Evolutionary conservation across 37 sponge, comb jelly and placozoan genomes (phyloP).

Genomic region (Aphrocallistes beatrix): DNA sequence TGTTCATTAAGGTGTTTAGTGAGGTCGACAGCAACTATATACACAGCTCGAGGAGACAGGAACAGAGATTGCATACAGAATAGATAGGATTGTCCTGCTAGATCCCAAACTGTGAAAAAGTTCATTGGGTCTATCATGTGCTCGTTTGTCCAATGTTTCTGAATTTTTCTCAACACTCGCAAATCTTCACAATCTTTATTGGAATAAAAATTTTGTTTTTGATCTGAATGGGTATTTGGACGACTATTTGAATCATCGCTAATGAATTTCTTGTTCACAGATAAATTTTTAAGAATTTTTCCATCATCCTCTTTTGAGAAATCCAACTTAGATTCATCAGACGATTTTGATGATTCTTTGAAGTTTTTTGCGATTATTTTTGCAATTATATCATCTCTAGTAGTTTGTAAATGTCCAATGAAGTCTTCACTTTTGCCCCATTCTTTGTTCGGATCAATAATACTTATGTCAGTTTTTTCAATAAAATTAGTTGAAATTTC

Average conservation of each 20-base stretch:
- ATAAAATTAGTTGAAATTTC: background rate
- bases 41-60: background rate
- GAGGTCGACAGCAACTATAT: background rate
- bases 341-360: background rate
- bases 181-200: too few species aligned
- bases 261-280: too few species aligned
- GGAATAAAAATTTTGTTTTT: too few species aligned
- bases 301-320: too few species aligned
- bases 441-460: background rate
- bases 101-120: background rate
- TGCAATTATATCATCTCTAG: background rate
- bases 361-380: background rate
- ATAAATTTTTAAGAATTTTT: too few species aligned
- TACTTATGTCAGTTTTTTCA: conserved; percentile 7
- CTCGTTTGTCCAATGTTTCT: background rate
- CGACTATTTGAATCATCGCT: too few species aligned
- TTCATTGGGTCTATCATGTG: background rate
- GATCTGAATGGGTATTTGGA: too few species aligned
- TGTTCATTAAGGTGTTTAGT: background rate
- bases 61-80: conserved; percentile 9
- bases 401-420: background rate
- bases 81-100: conserved; percentile 11
- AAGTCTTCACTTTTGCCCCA: background rate
- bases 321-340: background rate
- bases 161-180: background rate